Base-by-base conservation (phyloP, 2,888 invertebrate species). In the Galerucella nymphaeae region DNA sequence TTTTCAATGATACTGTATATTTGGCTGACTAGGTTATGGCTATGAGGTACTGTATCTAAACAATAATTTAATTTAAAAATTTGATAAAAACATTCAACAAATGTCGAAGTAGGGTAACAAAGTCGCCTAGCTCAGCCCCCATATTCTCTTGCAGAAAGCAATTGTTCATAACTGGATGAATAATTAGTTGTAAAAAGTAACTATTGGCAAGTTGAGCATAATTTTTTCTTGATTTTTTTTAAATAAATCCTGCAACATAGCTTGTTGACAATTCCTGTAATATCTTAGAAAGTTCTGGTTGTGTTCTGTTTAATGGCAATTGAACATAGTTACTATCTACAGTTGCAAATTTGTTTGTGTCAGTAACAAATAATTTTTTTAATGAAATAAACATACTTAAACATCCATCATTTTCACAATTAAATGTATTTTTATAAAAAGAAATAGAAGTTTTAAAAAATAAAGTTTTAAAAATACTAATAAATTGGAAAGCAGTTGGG, bases 371-470 rank as follows among this genome's bases (percentile, higher is more conserved):
- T 18, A 66, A 57, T 55, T 42, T 53, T 20, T 66, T 41, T 53
- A 57, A 55, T 57, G 57, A 66, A 57, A 53, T 66, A 66, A 66
- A 70, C 64, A 70, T 53, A 61, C 30, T 50, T 42, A 41, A 16
- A 64, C 70, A 70, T 63, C 18, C 20, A 42, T 70, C 64, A 57
- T 70, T 66, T 66, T 71, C 71, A 61, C 71, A 71, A 30, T 71
- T 66, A 42, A 66, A 71, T 66, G 71, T 20, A 30, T 66, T 71
- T 59, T 66, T 66, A 41, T 66, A 66, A 66, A 66, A 66, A 30
- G 66, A 66, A 66, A 66, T 45, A 18, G 66, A 16, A 14, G 66
- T 66, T 53, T 71, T 71, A 11, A 66, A 58, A 50, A 71, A 30
- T 16, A 58, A 8, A 48, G 66, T 58, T 72, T 72, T 72, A 59